These are phyloP conservation scores for Benthosema pterotum DNA, from an alignment of 2,797 vertebrate species.

Conservation along the genomic window DNA sequence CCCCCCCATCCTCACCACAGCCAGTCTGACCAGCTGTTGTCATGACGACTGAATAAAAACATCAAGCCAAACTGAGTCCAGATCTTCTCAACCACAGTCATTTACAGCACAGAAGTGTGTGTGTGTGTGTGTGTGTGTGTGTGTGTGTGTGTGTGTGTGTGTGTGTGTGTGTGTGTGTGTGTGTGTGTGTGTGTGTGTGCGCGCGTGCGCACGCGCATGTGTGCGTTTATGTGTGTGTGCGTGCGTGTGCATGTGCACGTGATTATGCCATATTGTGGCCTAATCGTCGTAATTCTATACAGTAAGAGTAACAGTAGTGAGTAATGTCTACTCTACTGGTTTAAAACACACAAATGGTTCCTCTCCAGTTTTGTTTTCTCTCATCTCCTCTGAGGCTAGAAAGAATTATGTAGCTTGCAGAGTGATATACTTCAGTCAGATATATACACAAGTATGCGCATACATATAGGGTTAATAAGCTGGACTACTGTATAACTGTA, in stretches of 20 bases:
- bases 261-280: neutral
- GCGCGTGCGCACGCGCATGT: neutral
- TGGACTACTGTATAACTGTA: too few relatives aligned
- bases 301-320: constrained; percentile 4
- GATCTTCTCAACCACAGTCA: constrained; percentile 63
- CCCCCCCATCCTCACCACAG: constrained; percentile 43
- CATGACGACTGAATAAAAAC: constrained; percentile 77
- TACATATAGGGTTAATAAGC: too few relatives aligned
- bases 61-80: constrained; percentile 70
- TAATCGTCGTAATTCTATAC: constrained; percentile 21
- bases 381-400: too few relatives aligned
- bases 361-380: too few relatives aligned
- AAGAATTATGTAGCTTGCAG: too few relatives aligned
- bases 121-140: constrained; percentile 40
- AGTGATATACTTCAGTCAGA: too few relatives aligned
- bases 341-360: too few relatives aligned
- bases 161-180: constrained; percentile 19
- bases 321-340: constrained; percentile 15
- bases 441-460: too few relatives aligned
- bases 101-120: too few relatives aligned
- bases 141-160: constrained; percentile 3
- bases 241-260: constrained; percentile 1
- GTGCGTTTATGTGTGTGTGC: constrained; percentile 5
- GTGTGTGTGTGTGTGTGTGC: neutral
- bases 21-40: constrained; percentile 59